These are phyloP conservation scores for Alligator sinensis DNA, from an alignment of 2,113 vertebrate species.

Conservation along the genomic window DNA sequence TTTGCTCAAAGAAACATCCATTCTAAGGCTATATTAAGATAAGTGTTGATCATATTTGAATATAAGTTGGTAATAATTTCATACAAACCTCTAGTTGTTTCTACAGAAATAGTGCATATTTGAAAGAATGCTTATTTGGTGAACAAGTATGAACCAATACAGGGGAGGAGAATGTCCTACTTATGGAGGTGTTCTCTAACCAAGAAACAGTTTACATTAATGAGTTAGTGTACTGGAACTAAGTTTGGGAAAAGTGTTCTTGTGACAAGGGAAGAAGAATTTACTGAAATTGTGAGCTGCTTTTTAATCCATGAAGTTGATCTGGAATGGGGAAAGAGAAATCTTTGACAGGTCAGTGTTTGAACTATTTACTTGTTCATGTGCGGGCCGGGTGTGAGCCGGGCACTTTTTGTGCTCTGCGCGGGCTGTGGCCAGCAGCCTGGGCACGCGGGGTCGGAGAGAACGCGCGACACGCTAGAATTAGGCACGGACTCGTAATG, in stretches of 20 bases:
- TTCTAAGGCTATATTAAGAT: not conserved
- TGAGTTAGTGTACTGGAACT: not conserved
- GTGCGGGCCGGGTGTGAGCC: no score
- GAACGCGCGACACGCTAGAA: no score
- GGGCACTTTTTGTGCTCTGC: no score
- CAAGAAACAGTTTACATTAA: slow-evolving; percentile 18
- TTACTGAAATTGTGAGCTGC: not conserved
- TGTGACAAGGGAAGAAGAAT: slow-evolving; percentile 1
- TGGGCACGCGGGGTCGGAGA: no score
- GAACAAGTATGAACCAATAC: not conserved
- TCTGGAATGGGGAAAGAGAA: slow-evolving; percentile 2
- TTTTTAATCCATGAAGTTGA: not conserved
- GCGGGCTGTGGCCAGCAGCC: no score
- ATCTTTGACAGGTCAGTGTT: not conserved
- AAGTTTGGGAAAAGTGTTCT: not conserved
- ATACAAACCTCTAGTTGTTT: not conserved
- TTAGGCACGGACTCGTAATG: no score
- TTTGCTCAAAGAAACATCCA: not conserved
- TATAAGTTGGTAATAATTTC: not conserved
- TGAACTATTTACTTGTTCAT: not conserved
- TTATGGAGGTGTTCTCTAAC: slow-evolving; percentile 46
- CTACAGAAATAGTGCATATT: accelerated
- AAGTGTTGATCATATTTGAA: not conserved
- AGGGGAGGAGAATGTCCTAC: not conserved
- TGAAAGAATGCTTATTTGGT: not conserved